Base-by-base conservation (phyloP, 2,888 invertebrate species). In the Erebia palarica region DNA sequence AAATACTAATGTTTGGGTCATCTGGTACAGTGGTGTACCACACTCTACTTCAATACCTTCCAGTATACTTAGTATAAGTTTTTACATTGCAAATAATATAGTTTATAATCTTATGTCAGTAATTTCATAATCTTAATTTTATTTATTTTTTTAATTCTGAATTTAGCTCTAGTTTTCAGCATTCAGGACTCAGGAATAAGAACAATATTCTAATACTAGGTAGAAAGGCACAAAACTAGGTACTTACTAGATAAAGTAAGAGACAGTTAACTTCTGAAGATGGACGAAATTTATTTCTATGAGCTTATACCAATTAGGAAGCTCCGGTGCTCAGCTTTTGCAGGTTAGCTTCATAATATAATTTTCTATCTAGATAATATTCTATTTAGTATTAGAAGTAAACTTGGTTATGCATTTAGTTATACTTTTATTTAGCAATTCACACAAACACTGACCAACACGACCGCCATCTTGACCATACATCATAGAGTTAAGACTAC, bases 1-100 rank as follows among this genome's bases (percentile, higher is more conserved):
- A 44, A 57, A 66, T 44, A 57, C 44, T 13, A 61, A 60, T 68
- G 68, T 60, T 68, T 36, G 49, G 7, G 36, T 51, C n/a, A 61
- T 61, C 61, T 61, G 61, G 47, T 5, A 42, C 60, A 55, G 55
- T 3, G 55, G 8, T 55, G 18, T 55, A 3, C 9, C 3, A 16
- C 55, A 18, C 53, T 3, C 18, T 55, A 18, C 4, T 18, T 18
- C 55, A 3, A 55, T 55, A 55, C 18, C 10, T 36, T 36, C 36
- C 36, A 27, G 27, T 27, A 7, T 55, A 55, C 16, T 2, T 16
- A 36, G 18, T 11, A 18, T 3, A 10, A 18, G 27, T 14, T 27
- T 58, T 5, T 2, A 10, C 36, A 36, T 36, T 58, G 13, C 57
- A 27, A 27, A 27, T 27, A n/a, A n/a, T n/a, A n/a, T n/a, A n/a